Evolutionary conservation across 2,888 invertebrate species (phyloP).

Genomic region (Meghimatium bilineatum): DNA sequence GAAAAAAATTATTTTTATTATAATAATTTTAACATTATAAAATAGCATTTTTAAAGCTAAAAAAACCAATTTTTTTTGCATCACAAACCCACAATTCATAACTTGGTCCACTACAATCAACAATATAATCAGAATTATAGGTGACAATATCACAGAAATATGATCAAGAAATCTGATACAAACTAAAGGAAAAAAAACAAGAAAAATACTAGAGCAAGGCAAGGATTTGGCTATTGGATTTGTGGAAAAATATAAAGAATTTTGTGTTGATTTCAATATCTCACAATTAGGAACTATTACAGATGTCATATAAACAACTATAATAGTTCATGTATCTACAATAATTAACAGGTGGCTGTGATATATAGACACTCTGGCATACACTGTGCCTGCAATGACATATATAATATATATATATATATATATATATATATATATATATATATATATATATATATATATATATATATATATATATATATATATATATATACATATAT

Average conservation of each 20-base stretch:
- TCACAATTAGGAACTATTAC: too few species aligned
- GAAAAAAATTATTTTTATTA: neutral
- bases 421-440: too few species aligned
- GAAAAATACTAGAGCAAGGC: neutral
- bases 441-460: too few species aligned
- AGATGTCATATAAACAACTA: neutral
- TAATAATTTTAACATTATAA: neutral
- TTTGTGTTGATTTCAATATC: too few species aligned
- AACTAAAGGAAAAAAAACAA: neutral
- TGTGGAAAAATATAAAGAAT: neutral
- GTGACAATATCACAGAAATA: neutral
- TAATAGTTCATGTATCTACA: too few species aligned
- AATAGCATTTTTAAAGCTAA: neutral
- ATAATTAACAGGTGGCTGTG: too few species aligned
- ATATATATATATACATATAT: neutral
- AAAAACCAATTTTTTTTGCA: constrained; percentile 7
- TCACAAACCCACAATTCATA: neutral
- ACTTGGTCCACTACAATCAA: neutral
- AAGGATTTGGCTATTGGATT: neutral
- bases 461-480: neutral
- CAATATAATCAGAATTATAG: neutral
- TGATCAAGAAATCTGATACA: too few species aligned
- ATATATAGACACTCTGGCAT: too few species aligned
- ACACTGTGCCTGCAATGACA: too few species aligned
- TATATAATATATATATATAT: neutral